phyloP scores from a whole-genome alignment of 2,797 vertebrate genomes.

The Pteropus rufus region DNA sequence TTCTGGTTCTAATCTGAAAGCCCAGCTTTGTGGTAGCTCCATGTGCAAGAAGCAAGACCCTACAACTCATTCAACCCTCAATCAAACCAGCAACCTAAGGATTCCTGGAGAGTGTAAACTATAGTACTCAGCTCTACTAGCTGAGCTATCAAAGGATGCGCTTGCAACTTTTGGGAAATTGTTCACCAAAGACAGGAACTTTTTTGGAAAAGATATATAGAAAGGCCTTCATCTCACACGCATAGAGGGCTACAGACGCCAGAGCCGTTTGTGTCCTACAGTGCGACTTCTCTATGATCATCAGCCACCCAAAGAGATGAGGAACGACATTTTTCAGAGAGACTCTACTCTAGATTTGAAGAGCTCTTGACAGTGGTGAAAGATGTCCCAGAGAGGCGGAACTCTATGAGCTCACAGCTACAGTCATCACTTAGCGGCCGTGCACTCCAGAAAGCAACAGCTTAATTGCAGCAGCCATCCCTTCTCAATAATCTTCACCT shows the following conservation, averaged over 20 bases:
- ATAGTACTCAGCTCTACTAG: constrained; percentile 97
- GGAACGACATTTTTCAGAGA: not conserved
- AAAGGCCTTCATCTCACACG: not conserved
- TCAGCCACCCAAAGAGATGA: not conserved
- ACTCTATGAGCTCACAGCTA: not conserved
- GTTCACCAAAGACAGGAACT: not conserved
- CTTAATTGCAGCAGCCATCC: not conserved
- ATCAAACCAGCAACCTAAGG: not conserved
- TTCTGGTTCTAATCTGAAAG: not conserved
- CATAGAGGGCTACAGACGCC: not conserved
- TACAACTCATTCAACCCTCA: too few relatives aligned
- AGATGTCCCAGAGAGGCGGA: not conserved
- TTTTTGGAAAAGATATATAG: not conserved
- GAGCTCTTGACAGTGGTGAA: fast-evolving
- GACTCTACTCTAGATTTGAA: not conserved
- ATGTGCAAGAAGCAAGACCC: not conserved
- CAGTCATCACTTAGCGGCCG: not conserved
- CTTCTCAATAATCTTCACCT: not conserved
- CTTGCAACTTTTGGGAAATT: not conserved
- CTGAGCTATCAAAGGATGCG: not conserved
- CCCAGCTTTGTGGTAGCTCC: not conserved
- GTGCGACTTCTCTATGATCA: not conserved
- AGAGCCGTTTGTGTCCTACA: not conserved
- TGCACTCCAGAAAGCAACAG: too few relatives aligned
- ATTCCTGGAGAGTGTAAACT: constrained; percentile 69